Evolutionary conservation across 2,113 vertebrate species (phyloP).

Genomic region (Cercocebus atys): DNA sequence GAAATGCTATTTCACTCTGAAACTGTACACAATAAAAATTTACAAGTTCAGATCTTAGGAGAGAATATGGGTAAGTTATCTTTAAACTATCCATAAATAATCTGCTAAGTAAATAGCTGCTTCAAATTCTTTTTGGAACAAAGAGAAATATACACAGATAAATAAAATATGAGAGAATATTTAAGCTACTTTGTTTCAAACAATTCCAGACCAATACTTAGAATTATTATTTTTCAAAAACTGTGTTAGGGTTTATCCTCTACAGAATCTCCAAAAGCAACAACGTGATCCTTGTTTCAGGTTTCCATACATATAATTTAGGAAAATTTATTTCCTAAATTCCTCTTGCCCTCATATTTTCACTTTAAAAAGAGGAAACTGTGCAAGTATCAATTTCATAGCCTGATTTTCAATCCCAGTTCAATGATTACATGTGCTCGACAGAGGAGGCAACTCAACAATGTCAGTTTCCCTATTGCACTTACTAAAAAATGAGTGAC

Average conservation of each 20-base stretch:
- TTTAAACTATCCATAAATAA: constrained; percentile 13
- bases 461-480: not conserved
- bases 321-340: constrained; percentile 49
- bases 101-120: not conserved
- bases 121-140: constrained; percentile 49
- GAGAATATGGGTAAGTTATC: not conserved
- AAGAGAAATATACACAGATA: not conserved
- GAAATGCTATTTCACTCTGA: constrained; percentile 12
- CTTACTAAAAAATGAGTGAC: not conserved
- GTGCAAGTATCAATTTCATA: not conserved
- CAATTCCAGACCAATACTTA: constrained; percentile 28
- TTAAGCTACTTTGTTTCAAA: constrained; percentile 39
- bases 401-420: not conserved
- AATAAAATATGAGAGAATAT: constrained; percentile 12
- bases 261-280: not conserved
- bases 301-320: constrained; percentile 15
- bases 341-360: constrained; percentile 38
- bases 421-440: not conserved
- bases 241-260: not conserved
- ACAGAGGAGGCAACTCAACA: not conserved
- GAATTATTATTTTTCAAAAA: constrained; percentile 35
- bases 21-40: not conserved
- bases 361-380: constrained; percentile 27
- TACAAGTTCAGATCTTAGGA: not conserved
- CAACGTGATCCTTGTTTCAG: constrained; percentile 24